phyloP scores from a whole-genome alignment of 2,113 vertebrate genomes.

The Origma solitaria region DNA sequence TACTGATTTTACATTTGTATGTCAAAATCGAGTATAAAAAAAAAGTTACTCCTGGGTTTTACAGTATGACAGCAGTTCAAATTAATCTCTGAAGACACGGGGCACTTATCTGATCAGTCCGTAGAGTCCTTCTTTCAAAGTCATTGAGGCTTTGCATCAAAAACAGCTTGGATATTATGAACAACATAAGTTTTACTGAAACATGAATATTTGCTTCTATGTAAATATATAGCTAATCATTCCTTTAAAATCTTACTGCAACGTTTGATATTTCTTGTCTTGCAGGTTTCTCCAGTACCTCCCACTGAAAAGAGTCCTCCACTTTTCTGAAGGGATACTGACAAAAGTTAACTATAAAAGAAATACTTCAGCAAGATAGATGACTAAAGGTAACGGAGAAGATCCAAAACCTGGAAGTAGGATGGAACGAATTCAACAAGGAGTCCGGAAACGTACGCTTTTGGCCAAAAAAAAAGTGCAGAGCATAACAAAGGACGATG shows the following conservation, averaged over 20 bases:
- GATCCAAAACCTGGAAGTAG: conserved; percentile 74
- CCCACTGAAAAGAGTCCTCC: background rate
- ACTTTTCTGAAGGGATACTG: conserved; percentile 40
- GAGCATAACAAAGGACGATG: conserved; percentile 82
- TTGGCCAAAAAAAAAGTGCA: conserved; percentile 85
- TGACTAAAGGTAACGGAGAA: conserved; percentile 87
- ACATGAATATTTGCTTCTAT: background rate
- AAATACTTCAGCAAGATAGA: conserved; percentile 48
- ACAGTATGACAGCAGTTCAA: background rate
- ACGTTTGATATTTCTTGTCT: background rate
- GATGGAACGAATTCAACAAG: conserved; percentile 82
- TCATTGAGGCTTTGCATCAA: background rate
- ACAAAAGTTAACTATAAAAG: background rate
- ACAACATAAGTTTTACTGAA: background rate
- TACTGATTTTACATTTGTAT: background rate
- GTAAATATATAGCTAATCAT: background rate
- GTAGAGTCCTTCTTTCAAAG: background rate
- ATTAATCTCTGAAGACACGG: background rate
- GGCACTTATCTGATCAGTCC: background rate
- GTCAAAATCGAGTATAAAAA: background rate
- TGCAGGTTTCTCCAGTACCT: conserved; percentile 40
- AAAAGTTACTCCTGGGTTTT: background rate
- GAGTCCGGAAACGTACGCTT: conserved; percentile 81
- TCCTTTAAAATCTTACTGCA: background rate
- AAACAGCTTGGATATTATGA: background rate